Evolutionary conservation across 2,888 invertebrate genomes (phyloP).

Genomic region (Scotopteryx bipunctaria): DNA sequence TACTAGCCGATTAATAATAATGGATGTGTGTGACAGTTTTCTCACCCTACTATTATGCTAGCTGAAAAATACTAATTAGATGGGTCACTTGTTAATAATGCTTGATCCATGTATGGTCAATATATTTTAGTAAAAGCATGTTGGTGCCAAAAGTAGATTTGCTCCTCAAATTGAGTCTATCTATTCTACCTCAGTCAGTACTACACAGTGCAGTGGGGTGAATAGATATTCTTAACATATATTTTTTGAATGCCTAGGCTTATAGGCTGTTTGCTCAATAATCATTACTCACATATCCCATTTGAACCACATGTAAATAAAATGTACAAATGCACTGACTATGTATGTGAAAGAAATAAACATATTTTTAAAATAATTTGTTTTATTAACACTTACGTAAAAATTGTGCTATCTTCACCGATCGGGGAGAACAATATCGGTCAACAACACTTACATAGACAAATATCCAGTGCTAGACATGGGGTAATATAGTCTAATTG

Average conservation of each 20-base stretch:
- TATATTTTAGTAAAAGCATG: conserved; percentile 10
- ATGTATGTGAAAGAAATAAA: conserved; percentile 62
- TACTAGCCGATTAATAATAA: no score
- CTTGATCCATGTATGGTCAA: not conserved
- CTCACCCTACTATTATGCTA: no score
- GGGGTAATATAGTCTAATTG: conserved; percentile 60
- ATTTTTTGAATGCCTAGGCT: not conserved
- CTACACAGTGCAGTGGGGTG: no score
- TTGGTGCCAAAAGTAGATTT: conserved; percentile 23
- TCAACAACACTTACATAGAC: conserved; percentile 37
- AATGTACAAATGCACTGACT: conserved; percentile 52
- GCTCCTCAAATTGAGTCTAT: not conserved
- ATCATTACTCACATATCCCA: conserved; percentile 41
- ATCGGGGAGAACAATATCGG: conserved; percentile 61
- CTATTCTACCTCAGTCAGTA: no score
- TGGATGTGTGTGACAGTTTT: no score
- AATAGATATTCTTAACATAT: no score
- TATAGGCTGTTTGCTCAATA: conserved; percentile 22
- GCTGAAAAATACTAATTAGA: no score
- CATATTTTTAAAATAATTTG: conserved; percentile 66
- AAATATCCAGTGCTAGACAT: conserved; percentile 52
- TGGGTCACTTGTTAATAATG: not conserved
- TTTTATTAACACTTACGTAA: conserved; percentile 71
- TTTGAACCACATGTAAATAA: conserved; percentile 47
- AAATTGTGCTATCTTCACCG: conserved; percentile 64